Evolutionary conservation across 1,140 invertebrate genomes (phyloP).

Genomic region (Hormaphis cornu): DNA sequence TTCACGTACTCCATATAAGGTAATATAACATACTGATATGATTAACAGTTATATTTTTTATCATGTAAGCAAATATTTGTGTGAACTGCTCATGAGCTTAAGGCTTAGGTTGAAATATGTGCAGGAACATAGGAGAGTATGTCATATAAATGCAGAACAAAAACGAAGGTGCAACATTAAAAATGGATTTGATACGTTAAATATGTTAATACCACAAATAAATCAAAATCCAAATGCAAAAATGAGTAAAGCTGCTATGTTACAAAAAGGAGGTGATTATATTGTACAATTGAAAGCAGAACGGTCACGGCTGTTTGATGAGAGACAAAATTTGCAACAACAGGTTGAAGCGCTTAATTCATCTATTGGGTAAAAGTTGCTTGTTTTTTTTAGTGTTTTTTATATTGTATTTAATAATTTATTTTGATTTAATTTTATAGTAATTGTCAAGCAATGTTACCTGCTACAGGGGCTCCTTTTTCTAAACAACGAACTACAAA

Average conservation of each 20-base stretch:
- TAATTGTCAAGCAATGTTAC: slow-evolving; percentile 86
- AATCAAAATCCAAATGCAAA: slow-evolving; percentile 84
- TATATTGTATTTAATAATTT: background rate
- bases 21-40: slow-evolving; percentile 33
- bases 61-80: slow-evolving; percentile 9
- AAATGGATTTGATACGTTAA: slow-evolving; percentile 90
- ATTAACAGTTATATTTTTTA: background rate
- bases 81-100: slow-evolving; percentile 38
- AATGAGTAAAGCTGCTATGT: slow-evolving; percentile 90
- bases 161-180: slow-evolving; percentile 96
- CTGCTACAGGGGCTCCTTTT: slow-evolving; percentile 89
- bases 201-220: slow-evolving; percentile 85
- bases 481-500: slow-evolving; percentile 79
- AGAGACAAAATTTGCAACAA: slow-evolving; percentile 73
- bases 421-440: slow-evolving; percentile 46
- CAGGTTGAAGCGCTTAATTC: slow-evolving; percentile 85
- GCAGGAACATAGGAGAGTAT: slow-evolving; percentile 60
- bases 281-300: slow-evolving; percentile 82
- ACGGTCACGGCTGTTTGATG: slow-evolving; percentile 75
- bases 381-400: slow-evolving; percentile 10
- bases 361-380: slow-evolving; percentile 58
- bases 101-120: slow-evolving; percentile 35
- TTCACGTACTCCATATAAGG: slow-evolving; percentile 36
- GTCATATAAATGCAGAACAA: slow-evolving; percentile 95
- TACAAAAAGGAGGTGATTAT: slow-evolving; percentile 93